Evolutionary conservation across 1,140 invertebrate genomes (phyloP), one percentile per base, ranked within the genome.

Genomic region (Plectus sambesii): DNA sequence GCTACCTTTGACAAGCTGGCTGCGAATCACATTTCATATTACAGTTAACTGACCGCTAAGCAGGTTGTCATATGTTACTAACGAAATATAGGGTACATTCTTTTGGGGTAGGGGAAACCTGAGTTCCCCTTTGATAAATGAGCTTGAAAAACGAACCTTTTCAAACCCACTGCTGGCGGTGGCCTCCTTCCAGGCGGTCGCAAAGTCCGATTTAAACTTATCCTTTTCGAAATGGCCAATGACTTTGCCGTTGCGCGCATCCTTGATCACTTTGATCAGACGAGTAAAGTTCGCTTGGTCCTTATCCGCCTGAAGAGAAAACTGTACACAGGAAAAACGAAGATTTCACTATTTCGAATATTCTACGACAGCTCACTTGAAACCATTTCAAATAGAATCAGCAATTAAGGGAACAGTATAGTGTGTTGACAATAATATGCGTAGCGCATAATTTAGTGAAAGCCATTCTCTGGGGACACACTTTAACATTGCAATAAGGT

Each of bases 201-300:
- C 82, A 68, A 97, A 94, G 45, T 87, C 82, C 9, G 88, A 87
- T 12, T 82, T 80, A 69, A 87, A 92, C 55, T 85, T 86, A 70
- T 97, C 92, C 74, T 96, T 97, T 0, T 76, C 72, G 73, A 97
- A 97, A 9, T 89, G 79, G n/a, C 92, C 92, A 35, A 93, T 68
- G 3, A 77, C 81, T 75, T 87, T 87, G 6, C 89, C 74, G 56
- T 82, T 82, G 72, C 85, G 86, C 53, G 87, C 90, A 47, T 79
- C 78, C 71, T 85, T 85, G 42, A 97, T 83, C 19, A 80, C 79
- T 56, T 81, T 77, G 41, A 92, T 78, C 1, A 98, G 73, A 69
- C 86, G 88, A 46, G 78, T 78, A 73, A 90, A 93, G 72, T 96
- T 96, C 17, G 80, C 81, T 70, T 88, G 85, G 69, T 98, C 90